Base-by-base conservation (phyloP, 2,888 invertebrate species). In the Ophion slaviceki region DNA sequence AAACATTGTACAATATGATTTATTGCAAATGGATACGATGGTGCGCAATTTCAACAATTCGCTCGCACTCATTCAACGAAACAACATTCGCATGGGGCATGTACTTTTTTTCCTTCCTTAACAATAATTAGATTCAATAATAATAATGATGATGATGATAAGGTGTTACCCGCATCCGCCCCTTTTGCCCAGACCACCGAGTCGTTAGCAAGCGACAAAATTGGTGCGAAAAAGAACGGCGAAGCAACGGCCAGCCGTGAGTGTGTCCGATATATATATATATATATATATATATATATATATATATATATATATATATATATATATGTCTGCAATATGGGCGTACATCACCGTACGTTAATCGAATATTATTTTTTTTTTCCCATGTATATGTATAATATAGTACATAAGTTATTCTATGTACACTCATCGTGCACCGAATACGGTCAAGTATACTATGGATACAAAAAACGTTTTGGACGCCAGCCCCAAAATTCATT, bases 221-320 rank as follows among this genome's bases (percentile, higher is more conserved):
- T 24, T 67, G 59, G 62, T 81, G 81, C 75, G 20, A 68, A 67
- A 81, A 80, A 71, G 57, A 79, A 62, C 57, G 70, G 62, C 70
- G 66, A 80, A 71, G 57, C 71, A 76, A 84, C 84, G 82, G 61
- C 84, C 84, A 80, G 84, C 80, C 84, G 84, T 76, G 77, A 70
- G 72, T 75, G 6, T 70, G 57, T 64, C n/a, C 45, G 67, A 68
- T 36, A 40, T 32, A 75, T 57, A 32, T 57, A 61, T 61, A 66
- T 71, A 53, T 57, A 57, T 67, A 32, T 8, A 14, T 8, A 7
- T 47, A 66, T n/a, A n/a, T n/a, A n/a, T n/a, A n/a, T n/a, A n/a
- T n/a, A n/a, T n/a, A n/a, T n/a, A n/a, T n/a, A n/a, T n/a, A n/a
- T n/a, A n/a, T n/a, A 68, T 36, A 40, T 32, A 75, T 57, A 32